A percentile compares a stretch with the other conserved stretches of the same genome.
Evolutionary conservation across 2,113 vertebrate genomes (phyloP).

Genomic region (Podarcis raffonei): DNA sequence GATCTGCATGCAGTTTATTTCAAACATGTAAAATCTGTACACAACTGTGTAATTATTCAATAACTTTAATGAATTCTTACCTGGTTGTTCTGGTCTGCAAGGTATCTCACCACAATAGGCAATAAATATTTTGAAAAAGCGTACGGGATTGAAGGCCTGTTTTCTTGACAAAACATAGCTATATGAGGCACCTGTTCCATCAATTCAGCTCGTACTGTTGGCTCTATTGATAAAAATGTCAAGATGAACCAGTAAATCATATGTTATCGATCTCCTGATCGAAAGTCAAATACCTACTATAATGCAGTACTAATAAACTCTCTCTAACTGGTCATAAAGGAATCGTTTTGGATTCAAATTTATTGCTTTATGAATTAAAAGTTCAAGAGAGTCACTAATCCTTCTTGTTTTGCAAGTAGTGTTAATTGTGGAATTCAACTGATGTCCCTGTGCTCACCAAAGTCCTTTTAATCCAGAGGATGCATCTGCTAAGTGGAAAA

Average conservation of each 20-base stretch:
- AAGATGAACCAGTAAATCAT: conserved; percentile 8
- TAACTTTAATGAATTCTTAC: conserved; percentile 63
- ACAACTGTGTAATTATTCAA: neutral
- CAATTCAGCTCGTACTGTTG: conserved; percentile 87
- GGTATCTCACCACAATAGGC: conserved; percentile 88
- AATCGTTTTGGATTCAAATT: neutral
- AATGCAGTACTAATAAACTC: neutral
- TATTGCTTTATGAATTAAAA: neutral
- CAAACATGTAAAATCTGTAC: neutral
- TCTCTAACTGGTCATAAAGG: neutral
- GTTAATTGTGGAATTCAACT: neutral
- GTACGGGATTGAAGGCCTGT: conserved; percentile 85
- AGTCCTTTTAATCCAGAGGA: neutral
- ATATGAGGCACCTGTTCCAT: conserved; percentile 93
- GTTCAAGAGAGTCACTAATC: neutral
- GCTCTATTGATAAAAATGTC: conserved; percentile 72
- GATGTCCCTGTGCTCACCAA: neutral
- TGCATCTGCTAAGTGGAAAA: neutral
- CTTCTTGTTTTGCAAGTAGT: neutral
- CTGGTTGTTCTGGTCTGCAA: conserved; percentile 91
- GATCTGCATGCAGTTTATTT: neutral
- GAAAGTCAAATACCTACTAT: neutral
- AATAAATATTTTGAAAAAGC: conserved; percentile 91
- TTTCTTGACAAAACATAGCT: conserved; percentile 91
- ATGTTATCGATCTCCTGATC: neutral